Base-by-base conservation (phyloP, 2,797 vertebrate genomes). In the Tarsius wallacei region DNA sequence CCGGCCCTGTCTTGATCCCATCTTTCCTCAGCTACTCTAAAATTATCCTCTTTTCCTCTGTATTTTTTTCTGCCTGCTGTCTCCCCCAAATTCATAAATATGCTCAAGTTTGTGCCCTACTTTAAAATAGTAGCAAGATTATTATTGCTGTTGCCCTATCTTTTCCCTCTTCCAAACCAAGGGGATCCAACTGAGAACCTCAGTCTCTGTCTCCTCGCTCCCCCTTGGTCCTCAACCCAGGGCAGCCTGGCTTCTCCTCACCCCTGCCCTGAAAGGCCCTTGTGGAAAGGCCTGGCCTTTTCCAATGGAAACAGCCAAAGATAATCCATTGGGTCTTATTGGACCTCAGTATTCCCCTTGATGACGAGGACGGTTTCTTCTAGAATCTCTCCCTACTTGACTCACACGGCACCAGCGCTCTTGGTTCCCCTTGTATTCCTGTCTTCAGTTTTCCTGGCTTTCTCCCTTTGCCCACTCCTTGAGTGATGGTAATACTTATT, bases 111-210 rank as follows among this genome's bases (percentile, higher is more conserved):
- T 91, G 80, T n/a, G 36, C 78, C 33, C 4, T 42, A 70, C 55
- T 90, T 96, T 24, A 31, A 87, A 71, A n/a, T 87, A 77, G 42
- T 53, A 71, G 74, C 49, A 87, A 24, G 19, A 28, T 76, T 22
- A 31, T 66, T 61, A 12, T 78, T 42, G 21, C 14, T 78, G 14
- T 31, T 73, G 33, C 10, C 5, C 16, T 77, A 0, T 42, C 51
- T 68, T 13, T 85, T 2, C 36, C 73, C 61, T 57, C 57, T 91
- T 77, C 33, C 47, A 71, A 70, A 61, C 63, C 71, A 87, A 82
- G 26, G 47, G 3, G 16, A 49, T 87, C 80, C 12, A 5, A 33
- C 53, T 26, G 16, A 14, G 47, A 64, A 11, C 10, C 16, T 91
- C n/a, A 14, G 2, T 53, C 68, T 88, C 53, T 31, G 13, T 24